Percentiles rank a stretch among this genome's conserved stretches.
Conservation (phyloP, 2,888 invertebrate species). For the Pecten maximus region DNA sequence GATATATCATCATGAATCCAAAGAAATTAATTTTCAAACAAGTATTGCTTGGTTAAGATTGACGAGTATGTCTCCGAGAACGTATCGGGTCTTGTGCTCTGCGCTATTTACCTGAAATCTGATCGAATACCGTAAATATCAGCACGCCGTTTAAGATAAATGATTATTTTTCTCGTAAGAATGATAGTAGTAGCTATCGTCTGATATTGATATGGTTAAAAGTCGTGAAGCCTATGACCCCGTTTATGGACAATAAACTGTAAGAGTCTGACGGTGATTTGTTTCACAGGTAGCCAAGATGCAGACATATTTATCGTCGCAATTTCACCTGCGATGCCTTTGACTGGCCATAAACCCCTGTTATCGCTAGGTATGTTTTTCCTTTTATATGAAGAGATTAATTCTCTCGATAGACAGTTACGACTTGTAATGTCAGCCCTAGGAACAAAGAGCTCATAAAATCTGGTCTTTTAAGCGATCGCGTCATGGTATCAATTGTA, state of each 20-base stretch:
- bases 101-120: background rate
- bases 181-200: background rate
- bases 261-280: background rate
- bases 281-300: slow-evolving; percentile 30
- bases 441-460: slow-evolving; percentile 6
- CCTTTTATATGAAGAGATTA: background rate
- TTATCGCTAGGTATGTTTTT: background rate
- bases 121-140: background rate
- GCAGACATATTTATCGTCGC: background rate
- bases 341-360: background rate
- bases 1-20: background rate
- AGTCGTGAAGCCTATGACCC: background rate
- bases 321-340: background rate
- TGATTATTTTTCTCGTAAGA: slow-evolving; percentile 8
- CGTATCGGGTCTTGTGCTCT: background rate
- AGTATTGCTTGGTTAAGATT: background rate
- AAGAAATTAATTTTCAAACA: slow-evolving; percentile 26
- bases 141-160: background rate
- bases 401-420: background rate
- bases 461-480: background rate
- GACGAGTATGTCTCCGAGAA: background rate
- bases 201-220: background rate
- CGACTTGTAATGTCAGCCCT: slow-evolving; percentile 1
- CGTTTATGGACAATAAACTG: background rate
- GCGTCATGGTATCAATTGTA: background rate